Percentiles rank a stretch among this genome's conserved stretches.
Conservation (phyloP, 2,113 vertebrate species). For the Hippocampus comes region DNA sequence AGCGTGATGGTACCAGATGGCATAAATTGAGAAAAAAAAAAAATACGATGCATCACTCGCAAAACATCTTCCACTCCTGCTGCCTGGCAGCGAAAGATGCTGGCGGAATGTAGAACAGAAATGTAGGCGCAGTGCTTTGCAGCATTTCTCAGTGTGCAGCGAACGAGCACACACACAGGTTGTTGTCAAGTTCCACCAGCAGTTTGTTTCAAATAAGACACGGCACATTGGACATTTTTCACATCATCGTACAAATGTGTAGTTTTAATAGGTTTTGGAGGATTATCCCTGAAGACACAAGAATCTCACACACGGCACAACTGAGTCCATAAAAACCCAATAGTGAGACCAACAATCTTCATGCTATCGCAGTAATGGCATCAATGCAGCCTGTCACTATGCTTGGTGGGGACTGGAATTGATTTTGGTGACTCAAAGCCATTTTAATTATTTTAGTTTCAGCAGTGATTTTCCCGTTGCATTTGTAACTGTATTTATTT, state of each 20-base stretch:
- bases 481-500: not conserved
- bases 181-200: not conserved
- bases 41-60: not conserved
- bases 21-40: slow-evolving; percentile 71
- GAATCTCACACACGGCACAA: slow-evolving; percentile 29
- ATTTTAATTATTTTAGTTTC: slow-evolving; percentile 2
- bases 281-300: not conserved
- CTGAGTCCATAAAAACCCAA: slow-evolving; percentile 62
- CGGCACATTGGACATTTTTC: too few relatives aligned
- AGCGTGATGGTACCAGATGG: slow-evolving; percentile 75
- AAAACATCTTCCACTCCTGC: slow-evolving; percentile 30
- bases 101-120: slow-evolving; percentile 26
- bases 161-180: slow-evolving; percentile 3
- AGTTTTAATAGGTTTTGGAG: not conserved
- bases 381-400: slow-evolving; percentile 35
- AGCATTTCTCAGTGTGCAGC: slow-evolving; percentile 17
- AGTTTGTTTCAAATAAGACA: too few relatives aligned
- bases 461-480: not conserved
- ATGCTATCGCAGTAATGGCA: slow-evolving; percentile 37
- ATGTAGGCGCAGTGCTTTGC: slow-evolving; percentile 30
- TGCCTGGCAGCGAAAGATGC: slow-evolving; percentile 36
- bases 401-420: too few relatives aligned
- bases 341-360: slow-evolving; percentile 71
- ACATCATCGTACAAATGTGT: too few relatives aligned
- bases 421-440: too few relatives aligned